Percentiles rank a stretch among this genome's conserved stretches.
phyloP scores from a whole-genome alignment of 2,888 invertebrate species.

The Aethes cnicana region DNA sequence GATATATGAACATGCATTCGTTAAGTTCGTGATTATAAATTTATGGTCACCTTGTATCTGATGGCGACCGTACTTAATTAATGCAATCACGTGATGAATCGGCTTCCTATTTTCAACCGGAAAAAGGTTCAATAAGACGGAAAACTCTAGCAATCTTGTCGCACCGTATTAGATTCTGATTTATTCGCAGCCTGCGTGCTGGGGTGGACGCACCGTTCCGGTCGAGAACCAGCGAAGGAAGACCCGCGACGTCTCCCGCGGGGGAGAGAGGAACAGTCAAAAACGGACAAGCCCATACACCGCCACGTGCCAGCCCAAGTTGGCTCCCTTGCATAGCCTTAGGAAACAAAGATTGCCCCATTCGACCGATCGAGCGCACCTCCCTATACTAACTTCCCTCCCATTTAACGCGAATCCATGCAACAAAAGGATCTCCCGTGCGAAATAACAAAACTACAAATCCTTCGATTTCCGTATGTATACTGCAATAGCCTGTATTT shows the following conservation, averaged over 20 bases:
- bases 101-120: constrained; percentile 35
- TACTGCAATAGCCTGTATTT: constrained; percentile 39
- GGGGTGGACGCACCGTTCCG: constrained; percentile 68
- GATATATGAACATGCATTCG: no score
- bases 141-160: constrained; percentile 73
- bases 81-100: constrained; percentile 13
- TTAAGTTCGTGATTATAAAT: no score
- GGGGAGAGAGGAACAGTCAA: constrained; percentile 31
- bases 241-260: constrained; percentile 48
- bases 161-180: constrained; percentile 76
- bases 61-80: neutral
- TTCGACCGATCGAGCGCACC: constrained; percentile 76
- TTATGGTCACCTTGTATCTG: no score
- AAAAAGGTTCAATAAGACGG: constrained; percentile 68
- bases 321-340: constrained; percentile 68
- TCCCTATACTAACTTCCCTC: constrained; percentile 78
- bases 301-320: constrained; percentile 51
- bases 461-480: constrained; percentile 54
- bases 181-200: constrained; percentile 64
- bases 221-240: constrained; percentile 49
- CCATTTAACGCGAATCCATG: constrained; percentile 79
- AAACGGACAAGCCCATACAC: constrained; percentile 43
- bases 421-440: constrained; percentile 78
- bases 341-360: constrained; percentile 77
- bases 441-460: constrained; percentile 80